phyloP scores from a whole-genome alignment of 1,140 invertebrate species.

The Bombus haemorrhoidalis region DNA sequence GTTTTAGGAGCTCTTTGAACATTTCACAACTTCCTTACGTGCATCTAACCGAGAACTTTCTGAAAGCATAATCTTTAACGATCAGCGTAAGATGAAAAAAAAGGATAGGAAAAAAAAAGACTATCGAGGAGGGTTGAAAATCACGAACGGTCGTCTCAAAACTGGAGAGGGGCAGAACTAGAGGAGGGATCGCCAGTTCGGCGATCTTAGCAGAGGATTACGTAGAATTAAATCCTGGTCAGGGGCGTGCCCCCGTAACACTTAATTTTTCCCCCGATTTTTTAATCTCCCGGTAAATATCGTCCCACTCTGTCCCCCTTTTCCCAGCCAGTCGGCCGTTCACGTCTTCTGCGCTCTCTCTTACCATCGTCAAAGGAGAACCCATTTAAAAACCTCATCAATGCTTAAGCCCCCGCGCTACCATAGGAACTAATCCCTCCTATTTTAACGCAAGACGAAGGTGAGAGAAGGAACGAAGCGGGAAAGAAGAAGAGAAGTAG shows the following conservation, averaged over 20 bases:
- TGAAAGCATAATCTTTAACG: conserved; percentile 44
- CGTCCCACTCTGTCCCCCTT: conserved; percentile 69
- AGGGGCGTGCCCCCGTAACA: conserved; percentile 81
- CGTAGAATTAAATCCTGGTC: conserved; percentile 79
- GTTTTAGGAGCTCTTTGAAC: neutral
- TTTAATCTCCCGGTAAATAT: conserved; percentile 84
- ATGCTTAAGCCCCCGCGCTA: conserved; percentile 82
- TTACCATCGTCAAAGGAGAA: conserved; percentile 81
- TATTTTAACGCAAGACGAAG: conserved; percentile 81
- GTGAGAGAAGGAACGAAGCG: conserved; percentile 40
- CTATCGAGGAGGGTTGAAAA: conserved; percentile 51
- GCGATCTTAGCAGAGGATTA: conserved; percentile 82
- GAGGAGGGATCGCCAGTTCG: conserved; percentile 54
- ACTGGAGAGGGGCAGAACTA: neutral
- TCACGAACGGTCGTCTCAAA: conserved; percentile 49
- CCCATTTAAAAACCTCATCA: conserved; percentile 84
- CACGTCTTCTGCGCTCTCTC: conserved; percentile 56
- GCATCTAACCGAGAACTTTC: conserved; percentile 35
- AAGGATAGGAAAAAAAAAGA: conserved; percentile 4
- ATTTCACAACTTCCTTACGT: neutral
- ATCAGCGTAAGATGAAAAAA: conserved; percentile 54
- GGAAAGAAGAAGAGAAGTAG: conserved; percentile 11
- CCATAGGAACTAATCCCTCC: conserved; percentile 83
- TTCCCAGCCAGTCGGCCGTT: conserved; percentile 31
- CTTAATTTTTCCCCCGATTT: conserved; percentile 84